Evolutionary conservation across 2,797 vertebrate species (phyloP), one percentile per base, ranked within the genome.

Genomic region (Rhincodon typus): DNA sequence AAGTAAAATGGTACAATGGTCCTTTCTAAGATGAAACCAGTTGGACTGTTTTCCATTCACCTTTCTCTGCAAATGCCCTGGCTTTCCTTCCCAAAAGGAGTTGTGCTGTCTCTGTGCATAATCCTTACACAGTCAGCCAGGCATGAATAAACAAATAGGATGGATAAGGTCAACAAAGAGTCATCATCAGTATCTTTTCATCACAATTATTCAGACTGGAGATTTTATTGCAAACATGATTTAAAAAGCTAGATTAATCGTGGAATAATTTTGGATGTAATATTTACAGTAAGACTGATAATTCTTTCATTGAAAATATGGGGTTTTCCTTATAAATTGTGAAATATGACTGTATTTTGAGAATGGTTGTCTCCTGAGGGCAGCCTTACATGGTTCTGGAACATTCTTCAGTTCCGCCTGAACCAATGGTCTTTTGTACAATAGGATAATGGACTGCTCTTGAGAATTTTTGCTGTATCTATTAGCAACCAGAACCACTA

Each of bases 401-500:
- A 57, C 70, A 77, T 77, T 77, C 70, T 95, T 57, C 57, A 34
- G 17, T 95, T 3, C 72, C 77, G 72, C 46, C 27, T 77, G 70
- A 95, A 77, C 94, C 72, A 53, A 77, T 74, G 70, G 42, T 27
- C 94, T 72, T 53, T 74, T 94, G 94, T 94, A 23, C 69, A 94
- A 27, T 15, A 70, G 67, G 69, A 94, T 74, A 94, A 94, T 74
- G 69, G 23, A 25, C 69, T 50, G 42, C 94, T 74, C 42, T 74
- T 74, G 94, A 95, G 70, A 95, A 77, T 77, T 53, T 46, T 57
- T 77, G 46, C 94, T 95, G 70, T 95, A 74, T 74, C 70, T 70
- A 95, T 95, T 95, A 95, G 94, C 94, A 95, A 95, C 94, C 69
- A 95, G 70, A 34, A 50, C 94, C 50, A 70, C 94, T 23, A 7